Conservation (phyloP, 2,113 vertebrate species). For the Prunella fulvescens region DNA sequence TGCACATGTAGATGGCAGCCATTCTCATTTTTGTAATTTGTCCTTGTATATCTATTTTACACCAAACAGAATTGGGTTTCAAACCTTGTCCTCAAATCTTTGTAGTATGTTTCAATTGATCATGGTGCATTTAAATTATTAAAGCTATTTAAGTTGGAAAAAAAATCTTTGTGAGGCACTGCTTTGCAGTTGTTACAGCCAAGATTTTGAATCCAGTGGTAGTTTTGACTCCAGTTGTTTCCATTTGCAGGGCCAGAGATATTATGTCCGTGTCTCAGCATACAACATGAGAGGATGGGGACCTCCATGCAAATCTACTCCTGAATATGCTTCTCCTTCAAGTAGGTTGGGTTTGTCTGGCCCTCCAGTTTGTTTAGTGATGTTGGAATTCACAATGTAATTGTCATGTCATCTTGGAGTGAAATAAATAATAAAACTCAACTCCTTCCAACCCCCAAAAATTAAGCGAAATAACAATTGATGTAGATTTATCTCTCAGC, state of each 20-base stretch:
- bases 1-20: neutral
- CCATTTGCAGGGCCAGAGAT: constrained; percentile 82
- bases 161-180: neutral
- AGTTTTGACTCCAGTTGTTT: constrained; percentile 44
- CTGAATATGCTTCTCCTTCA: constrained; percentile 85
- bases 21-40: neutral
- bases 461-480: neutral
- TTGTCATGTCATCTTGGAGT: neutral
- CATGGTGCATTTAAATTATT: neutral
- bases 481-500: neutral
- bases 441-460: neutral
- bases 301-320: constrained; percentile 77
- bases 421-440: neutral
- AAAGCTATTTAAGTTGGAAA: neutral
- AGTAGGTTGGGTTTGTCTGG: constrained; percentile 76
- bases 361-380: neutral
- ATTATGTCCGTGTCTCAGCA: constrained; percentile 86
- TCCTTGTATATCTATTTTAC: neutral
- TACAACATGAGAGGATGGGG: constrained; percentile 98
- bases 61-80: neutral
- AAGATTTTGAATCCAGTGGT: neutral
- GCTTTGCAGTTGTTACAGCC: neutral
- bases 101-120: neutral
- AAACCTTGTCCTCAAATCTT: neutral
- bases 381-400: neutral